These are phyloP conservation scores for Ypsolopha scabrella DNA, from an alignment of 2,888 invertebrate genomes.

Conservation along the genomic window DNA sequence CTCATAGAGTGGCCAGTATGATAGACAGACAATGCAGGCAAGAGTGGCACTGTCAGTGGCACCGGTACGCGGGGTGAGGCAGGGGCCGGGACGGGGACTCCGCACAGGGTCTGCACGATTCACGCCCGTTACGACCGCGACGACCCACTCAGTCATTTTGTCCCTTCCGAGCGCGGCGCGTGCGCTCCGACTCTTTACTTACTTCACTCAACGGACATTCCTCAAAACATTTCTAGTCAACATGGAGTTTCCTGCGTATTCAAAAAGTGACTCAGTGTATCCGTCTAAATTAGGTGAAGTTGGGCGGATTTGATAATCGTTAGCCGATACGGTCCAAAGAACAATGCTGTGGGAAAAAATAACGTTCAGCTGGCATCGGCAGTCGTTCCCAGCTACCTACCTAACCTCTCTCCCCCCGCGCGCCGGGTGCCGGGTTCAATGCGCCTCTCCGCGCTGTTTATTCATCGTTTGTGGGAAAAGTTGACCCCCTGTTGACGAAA, in stretches of 20 bases:
- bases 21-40: conserved; percentile 64
- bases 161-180: conserved; percentile 58
- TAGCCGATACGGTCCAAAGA: conserved; percentile 62
- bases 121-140: conserved; percentile 37
- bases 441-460: conserved; percentile 65
- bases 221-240: conserved; percentile 41
- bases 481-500: conserved; percentile 64
- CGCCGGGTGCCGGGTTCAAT: conserved; percentile 65
- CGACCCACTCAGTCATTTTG: conserved; percentile 44
- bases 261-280: conserved; percentile 14
- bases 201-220: conserved; percentile 35
- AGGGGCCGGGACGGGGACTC: conserved; percentile 39
- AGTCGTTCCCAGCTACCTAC: conserved; percentile 68
- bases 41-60: conserved; percentile 46
- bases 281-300: background rate
- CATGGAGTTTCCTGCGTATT: conserved; percentile 43
- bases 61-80: conserved; percentile 31
- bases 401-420: conserved; percentile 58
- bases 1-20: conserved; percentile 23
- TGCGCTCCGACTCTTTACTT: conserved; percentile 41
- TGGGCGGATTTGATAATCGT: conserved; percentile 16
- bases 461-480: conserved; percentile 71
- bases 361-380: conserved; percentile 70
- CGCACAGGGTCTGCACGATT: conserved; percentile 55
- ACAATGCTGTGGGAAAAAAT: conserved; percentile 73